These are phyloP conservation scores for Denticeps clupeoides DNA, from an alignment of 2,797 vertebrate species.

Conservation along the genomic window DNA sequence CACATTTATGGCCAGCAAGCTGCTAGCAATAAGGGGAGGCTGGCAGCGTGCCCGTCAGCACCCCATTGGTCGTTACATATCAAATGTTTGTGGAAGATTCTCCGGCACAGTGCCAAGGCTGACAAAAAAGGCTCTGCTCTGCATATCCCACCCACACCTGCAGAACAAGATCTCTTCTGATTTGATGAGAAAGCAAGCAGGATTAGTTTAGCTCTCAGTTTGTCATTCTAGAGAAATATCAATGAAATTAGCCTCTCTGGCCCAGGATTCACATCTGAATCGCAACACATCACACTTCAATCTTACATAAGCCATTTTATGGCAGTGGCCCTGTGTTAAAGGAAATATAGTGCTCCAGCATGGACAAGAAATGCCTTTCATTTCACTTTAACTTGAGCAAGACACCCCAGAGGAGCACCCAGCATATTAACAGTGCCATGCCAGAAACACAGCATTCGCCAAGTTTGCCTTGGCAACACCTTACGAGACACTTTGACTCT, in stretches of 20 bases:
- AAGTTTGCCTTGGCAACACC: conserved; percentile 14
- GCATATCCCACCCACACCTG: not conserved
- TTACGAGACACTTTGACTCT: conserved; percentile 18
- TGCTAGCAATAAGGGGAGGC: conserved; percentile 16
- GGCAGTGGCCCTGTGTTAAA: no score
- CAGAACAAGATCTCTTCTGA: not conserved
- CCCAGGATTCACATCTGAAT: no score
- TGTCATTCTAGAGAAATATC: no score
- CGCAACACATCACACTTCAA: no score
- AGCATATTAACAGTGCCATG: no score
- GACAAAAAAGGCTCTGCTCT: not conserved
- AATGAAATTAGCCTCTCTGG: no score
- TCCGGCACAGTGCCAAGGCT: conserved; percentile 9
- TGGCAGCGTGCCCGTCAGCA: conserved; percentile 14
- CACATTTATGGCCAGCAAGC: conserved; percentile 8
- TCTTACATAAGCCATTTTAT: no score
- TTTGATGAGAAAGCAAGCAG: no score
- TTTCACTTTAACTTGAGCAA: no score
- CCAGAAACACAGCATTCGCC: conserved; percentile 13
- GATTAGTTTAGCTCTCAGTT: no score
- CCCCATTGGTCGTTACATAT: conserved; percentile 17
- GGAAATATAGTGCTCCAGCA: no score
- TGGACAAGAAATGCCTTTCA: no score
- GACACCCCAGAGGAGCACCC: conserved; percentile 1
- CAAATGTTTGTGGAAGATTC: conserved; percentile 30